These are phyloP conservation scores for Sturmia bella DNA, from an alignment of 2,888 invertebrate genomes.

Conservation along the genomic window DNA sequence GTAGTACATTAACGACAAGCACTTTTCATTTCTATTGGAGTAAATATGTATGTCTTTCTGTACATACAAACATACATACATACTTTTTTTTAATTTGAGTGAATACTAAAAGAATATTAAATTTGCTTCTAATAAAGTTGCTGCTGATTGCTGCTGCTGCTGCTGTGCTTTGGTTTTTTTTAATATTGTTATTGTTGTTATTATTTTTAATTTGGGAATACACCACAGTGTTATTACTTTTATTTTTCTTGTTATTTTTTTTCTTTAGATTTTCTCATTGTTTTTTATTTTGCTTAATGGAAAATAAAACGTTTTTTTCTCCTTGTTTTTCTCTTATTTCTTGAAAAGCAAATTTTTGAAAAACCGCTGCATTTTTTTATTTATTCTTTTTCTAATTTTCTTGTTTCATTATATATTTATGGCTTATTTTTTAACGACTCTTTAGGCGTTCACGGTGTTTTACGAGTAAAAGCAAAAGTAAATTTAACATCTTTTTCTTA, in stretches of 20 bases:
- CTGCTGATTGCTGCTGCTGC: constrained; percentile 1
- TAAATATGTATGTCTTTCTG: not conserved
- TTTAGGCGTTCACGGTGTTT: constrained; percentile 7
- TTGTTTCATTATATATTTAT: not conserved
- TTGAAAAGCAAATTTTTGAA: not conserved
- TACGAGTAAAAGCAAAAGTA: constrained; percentile 21
- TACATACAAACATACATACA: constrained; percentile 1
- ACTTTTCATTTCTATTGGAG: constrained; percentile 43
- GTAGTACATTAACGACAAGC: constrained; percentile 40
- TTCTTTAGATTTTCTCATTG: constrained; percentile 1
- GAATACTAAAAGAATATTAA: constrained; percentile 9
- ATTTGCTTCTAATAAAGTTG: constrained; percentile 12
- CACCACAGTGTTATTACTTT: not conserved
- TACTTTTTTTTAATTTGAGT: constrained; percentile 13
- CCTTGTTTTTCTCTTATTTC: not conserved
- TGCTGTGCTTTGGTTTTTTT: constrained; percentile 18
- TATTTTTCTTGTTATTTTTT: constrained; percentile 14
- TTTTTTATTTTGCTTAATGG: constrained; percentile 6
- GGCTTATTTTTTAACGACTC: not conserved
- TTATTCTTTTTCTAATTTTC: constrained; percentile 1
- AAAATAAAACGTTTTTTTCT: constrained; percentile 3
- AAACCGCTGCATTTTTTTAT: not conserved
- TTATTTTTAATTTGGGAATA: constrained; percentile 19
- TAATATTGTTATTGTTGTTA: constrained; percentile 18
- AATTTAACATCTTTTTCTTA: constrained; percentile 1